phyloP scores from a whole-genome alignment of 2,888 invertebrate species.

The Sarcophaga carnaria region DNA sequence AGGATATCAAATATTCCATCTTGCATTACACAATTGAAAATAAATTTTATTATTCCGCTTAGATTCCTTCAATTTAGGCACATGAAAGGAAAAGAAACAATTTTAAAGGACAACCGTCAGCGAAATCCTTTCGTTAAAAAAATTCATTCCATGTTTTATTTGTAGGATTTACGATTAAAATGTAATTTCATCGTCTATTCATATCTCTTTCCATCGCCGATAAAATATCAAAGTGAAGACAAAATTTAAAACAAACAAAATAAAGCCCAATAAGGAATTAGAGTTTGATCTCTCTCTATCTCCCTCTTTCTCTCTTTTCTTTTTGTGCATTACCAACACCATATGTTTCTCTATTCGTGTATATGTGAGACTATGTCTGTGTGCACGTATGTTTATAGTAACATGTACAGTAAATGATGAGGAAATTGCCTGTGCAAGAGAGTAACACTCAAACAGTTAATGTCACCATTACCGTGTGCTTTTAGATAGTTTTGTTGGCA shows the following conservation, averaged over 20 bases:
- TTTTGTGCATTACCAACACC: neutral
- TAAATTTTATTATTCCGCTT: no score
- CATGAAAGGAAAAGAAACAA: neutral
- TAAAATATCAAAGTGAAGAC: neutral
- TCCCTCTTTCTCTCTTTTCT: neutral
- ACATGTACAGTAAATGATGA: neutral
- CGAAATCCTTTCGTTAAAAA: neutral
- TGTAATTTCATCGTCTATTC: constrained; percentile 31
- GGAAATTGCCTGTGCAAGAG: no score
- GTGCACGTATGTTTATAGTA: neutral
- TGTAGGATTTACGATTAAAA: constrained; percentile 52
- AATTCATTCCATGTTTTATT: neutral
- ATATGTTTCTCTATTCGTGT: neutral
- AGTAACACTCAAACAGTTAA: neutral
- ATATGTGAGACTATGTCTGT: neutral
- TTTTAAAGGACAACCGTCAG: no score
- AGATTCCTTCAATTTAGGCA: neutral
- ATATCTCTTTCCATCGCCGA: neutral
- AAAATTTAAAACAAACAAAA: constrained; percentile 17
- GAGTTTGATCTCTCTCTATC: neutral
- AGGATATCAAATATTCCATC: no score
- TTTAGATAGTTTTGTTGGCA: neutral
- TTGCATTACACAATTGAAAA: no score
- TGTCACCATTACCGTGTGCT: neutral
- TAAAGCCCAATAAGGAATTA: neutral